These are phyloP conservation scores for Manis javanica DNA, from an alignment of 2,797 vertebrate genomes.

Conservation along the genomic window DNA sequence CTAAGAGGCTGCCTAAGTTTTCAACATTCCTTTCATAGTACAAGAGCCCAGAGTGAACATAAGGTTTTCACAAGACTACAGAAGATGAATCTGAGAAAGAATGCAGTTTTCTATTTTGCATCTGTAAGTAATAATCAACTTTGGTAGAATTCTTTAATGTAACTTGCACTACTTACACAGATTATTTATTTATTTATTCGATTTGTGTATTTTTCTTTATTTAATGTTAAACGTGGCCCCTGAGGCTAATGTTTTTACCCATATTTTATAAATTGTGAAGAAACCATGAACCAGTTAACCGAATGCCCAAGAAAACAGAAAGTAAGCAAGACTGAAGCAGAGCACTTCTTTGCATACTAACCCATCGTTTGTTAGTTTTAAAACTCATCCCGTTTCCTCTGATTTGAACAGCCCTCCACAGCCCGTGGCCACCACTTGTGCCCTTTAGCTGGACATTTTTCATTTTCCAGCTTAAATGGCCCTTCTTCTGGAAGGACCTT, in stretches of 20 bases:
- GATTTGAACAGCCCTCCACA: not conserved
- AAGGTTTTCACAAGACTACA: not conserved
- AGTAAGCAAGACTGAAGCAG: not conserved
- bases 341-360: constrained; percentile 18
- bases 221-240: not conserved
- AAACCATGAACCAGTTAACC: not conserved
- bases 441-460: not conserved
- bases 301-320: constrained; percentile 25
- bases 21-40: not conserved
- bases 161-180: not conserved
- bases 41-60: not conserved
- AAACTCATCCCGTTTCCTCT: not conserved
- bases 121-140: not conserved
- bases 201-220: constrained; percentile 13
- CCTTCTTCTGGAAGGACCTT: not conserved
- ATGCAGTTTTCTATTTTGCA: not conserved
- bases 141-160: not conserved
- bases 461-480: not conserved
- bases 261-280: not conserved
- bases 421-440: not conserved
- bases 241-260: not conserved
- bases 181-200: not conserved
- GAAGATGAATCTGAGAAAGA: not conserved
- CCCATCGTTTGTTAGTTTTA: not conserved
- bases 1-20: constrained; percentile 31